These are phyloP conservation scores for Tetranychus truncatus DNA, from an alignment of 2,888 invertebrate genomes.

Conservation along the genomic window DNA sequence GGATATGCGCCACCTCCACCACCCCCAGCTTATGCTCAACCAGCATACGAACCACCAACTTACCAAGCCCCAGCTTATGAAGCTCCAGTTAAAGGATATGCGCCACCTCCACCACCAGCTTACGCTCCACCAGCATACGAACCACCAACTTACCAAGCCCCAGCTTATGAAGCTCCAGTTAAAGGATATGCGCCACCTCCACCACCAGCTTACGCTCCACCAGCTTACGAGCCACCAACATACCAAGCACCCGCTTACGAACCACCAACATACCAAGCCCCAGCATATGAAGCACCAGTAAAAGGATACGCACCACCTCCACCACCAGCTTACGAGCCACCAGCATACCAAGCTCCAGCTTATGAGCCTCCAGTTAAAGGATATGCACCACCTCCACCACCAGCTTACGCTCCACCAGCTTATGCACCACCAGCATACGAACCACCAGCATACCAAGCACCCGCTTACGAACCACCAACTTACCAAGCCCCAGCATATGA, in stretches of 20 bases:
- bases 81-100: background rate
- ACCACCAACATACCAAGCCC: slow-evolving; percentile 8
- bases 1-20: background rate
- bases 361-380: background rate
- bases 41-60: slow-evolving; percentile 10
- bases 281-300: slow-evolving; percentile 11
- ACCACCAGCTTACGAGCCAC: slow-evolving; percentile 10
- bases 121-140: slow-evolving; percentile 15
- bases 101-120: slow-evolving; percentile 15
- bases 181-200: slow-evolving; percentile 7
- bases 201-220: slow-evolving; percentile 8
- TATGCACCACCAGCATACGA: slow-evolving; percentile 10
- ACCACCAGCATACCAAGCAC: slow-evolving; percentile 11
- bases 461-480: slow-evolving; percentile 9
- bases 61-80: slow-evolving; percentile 10
- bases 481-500: slow-evolving; percentile 14
- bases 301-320: slow-evolving; percentile 13
- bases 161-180: slow-evolving; percentile 16
- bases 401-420: background rate
- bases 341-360: background rate
- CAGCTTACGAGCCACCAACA: slow-evolving; percentile 6
- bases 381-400: slow-evolving; percentile 12
- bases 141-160: slow-evolving; percentile 6
- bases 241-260: slow-evolving; percentile 15
- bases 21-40: slow-evolving; percentile 8